Evolutionary conservation across 2,113 vertebrate genomes (phyloP).

Genomic region (Ellobius talpinus): DNA sequence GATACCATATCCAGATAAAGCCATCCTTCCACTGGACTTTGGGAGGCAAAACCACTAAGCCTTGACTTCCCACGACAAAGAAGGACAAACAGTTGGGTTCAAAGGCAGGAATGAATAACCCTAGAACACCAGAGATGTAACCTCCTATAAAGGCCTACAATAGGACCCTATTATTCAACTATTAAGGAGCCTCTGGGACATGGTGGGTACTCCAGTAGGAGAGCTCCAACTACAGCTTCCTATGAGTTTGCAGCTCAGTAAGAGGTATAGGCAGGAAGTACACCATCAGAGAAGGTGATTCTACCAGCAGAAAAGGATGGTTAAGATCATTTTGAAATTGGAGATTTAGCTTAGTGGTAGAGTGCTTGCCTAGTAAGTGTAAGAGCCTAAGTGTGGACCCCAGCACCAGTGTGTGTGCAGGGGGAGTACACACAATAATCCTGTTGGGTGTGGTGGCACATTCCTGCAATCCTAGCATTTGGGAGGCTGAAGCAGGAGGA

Average conservation of each 20-base stretch:
- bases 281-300: too few species aligned
- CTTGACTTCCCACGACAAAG: slow-evolving; percentile 10
- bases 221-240: not conserved
- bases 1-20: not conserved
- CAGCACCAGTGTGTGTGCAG: too few species aligned
- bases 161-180: not conserved
- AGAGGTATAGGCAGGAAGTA: not conserved
- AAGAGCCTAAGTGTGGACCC: not conserved
- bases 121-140: not conserved
- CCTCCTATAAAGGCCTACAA: not conserved
- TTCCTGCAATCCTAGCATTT: not conserved
- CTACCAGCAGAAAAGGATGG: not conserved
- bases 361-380: not conserved
- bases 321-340: not conserved
- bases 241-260: not conserved
- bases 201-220: not conserved
- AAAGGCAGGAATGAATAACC: not conserved
- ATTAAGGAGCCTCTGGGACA: not conserved
- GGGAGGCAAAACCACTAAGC: not conserved
- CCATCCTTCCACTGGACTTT: slow-evolving; percentile 22
- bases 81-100: slow-evolving; percentile 28
- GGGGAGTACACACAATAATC: not conserved
- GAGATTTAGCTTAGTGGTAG: not conserved
- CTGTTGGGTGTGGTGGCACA: not conserved
- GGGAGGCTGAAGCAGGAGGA: not conserved